Base-by-base conservation (phyloP, 2,797 vertebrate genomes). In the Muscicapa comitata region DNA sequence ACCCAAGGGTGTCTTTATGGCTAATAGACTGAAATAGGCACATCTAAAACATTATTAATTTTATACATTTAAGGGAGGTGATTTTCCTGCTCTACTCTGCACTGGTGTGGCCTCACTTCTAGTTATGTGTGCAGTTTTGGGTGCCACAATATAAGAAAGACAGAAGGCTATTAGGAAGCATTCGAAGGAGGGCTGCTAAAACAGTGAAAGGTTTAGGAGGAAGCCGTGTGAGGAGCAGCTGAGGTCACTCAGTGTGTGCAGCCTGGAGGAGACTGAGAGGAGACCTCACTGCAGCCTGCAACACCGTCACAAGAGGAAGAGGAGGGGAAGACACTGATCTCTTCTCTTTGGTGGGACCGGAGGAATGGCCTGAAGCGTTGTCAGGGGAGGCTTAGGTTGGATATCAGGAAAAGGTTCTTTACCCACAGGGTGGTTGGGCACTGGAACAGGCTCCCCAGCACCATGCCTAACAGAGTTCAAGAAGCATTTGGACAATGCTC, bases 351-450 rank as follows among this genome's bases (percentile, higher is more conserved):
- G 57, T 0, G 2, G 16, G 13, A 37, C 24, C 3, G 11, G 50
- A 57, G 51, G 19, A 63, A 57, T 50, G 7, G 5, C 18, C 37
- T 71, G 51, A 48, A 50, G 18, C 11, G 50, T 15, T 37, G 26
- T 37, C n/a, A 43, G 10, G 7, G 12, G 10, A 50, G 4, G 15
- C 57, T 63, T 50, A 71, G 14, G 8, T 3, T 28, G 9, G 26
- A 20, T 50, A 28, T 19, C 4, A 37, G 15, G 18, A 26, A 2
- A 71, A 43, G 4, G 3, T 26, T 57, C 43, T 63, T 50, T 23
- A 63, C 15, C 9, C 21, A 62, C 7, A 47, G 10, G 5, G 0
- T 40, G 14, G 1, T 0, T 54, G 13, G 63, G 12, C 25, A 15
- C 57, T 31, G 26, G 17, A 86, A 18, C 33, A 35, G 20, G 25